phyloP scores from a whole-genome alignment of 2,888 invertebrate genomes.

The Himalopsyche anomala region DNA sequence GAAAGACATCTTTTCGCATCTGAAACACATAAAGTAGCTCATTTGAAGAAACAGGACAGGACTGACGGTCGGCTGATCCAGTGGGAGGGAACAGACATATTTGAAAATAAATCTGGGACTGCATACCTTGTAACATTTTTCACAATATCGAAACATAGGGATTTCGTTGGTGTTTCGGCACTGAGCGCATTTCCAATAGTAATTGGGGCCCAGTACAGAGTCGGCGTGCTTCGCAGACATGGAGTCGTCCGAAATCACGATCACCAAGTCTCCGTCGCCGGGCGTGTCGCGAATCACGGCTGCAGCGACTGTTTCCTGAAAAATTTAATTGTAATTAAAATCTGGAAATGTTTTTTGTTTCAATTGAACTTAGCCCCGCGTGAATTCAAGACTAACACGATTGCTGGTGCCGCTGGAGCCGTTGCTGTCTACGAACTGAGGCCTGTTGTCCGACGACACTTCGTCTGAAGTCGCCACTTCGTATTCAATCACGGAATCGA shows the following conservation, averaged over 20 bases:
- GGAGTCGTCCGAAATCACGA: conserved; percentile 74
- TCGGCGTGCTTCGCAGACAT: conserved; percentile 70
- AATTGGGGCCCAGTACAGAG: conserved; percentile 76
- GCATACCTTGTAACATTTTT: conserved; percentile 82
- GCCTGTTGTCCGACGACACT: conserved; percentile 66
- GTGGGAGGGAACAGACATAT: too few relatives aligned
- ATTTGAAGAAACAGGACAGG: too few relatives aligned
- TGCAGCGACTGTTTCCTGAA: conserved; percentile 71
- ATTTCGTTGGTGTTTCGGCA: conserved; percentile 80
- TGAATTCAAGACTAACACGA: conserved; percentile 54
- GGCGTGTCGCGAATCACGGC: conserved; percentile 72
- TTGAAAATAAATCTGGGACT: too few relatives aligned
- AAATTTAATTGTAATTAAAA: too few relatives aligned
- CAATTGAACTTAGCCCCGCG: too few relatives aligned
- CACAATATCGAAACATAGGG: conserved; percentile 82
- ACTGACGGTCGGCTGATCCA: too few relatives aligned
- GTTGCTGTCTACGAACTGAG: conserved; percentile 66
- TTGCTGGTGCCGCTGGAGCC: conserved; percentile 78
- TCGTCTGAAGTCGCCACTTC: conserved; percentile 76
- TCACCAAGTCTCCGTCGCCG: conserved; percentile 72
- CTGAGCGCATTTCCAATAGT: conserved; percentile 81
- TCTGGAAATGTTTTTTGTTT: too few relatives aligned
- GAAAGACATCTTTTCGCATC: conserved; percentile 83
- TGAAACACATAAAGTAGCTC: conserved; percentile 69
- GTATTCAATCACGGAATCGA: conserved; percentile 71